Base-by-base conservation (phyloP, 1,140 invertebrate species). In the Oncopodura yosiiana region DNA sequence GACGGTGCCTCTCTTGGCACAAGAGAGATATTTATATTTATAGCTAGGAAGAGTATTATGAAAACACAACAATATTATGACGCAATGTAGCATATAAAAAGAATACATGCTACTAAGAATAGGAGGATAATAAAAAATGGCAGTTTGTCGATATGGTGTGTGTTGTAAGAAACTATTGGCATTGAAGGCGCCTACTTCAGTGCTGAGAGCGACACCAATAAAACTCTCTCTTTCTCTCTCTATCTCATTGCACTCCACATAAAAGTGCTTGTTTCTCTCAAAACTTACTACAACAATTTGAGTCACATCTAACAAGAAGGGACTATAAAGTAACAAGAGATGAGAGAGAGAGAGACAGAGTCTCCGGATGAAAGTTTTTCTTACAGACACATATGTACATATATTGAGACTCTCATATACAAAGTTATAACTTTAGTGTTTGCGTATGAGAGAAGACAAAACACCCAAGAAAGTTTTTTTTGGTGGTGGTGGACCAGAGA, bases 131-230 rank as follows among this genome's bases (percentile, higher is more conserved):
- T 24, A 29, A 9, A 23, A 12, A 30, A 43, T 46, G 23, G 39
- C 32, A 53, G 45, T 54, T 59, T 58, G 54, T 59, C n/a, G n/a
- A n/a, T 51, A 60, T 60, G 59, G 46, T 48, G 50, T 34, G 54
- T 53, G 54, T 61, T 53, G 49, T 58, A 55, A 58, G 56, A 58
- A 62, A 36, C 42, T 58, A 62, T 62, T 51, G 56, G 55, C 43
- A 42, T 39, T 27, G 52, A 41, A 56, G 62, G 62, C 62, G 62
- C 58, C 62, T 63, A 30, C 50, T 44, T 16, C 32, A 53, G 61
- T 58, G 61, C 61, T 58, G 52, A 60, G 51, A 60, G 58, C 58
- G 58, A 63, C 62, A 63, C 62, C 62, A 60, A 60, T 60, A 63
- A 63, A 63, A 57, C 60, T 53, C 53, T 45, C 54, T 30, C 29